These are phyloP conservation scores for Ceryle rudis DNA, from an alignment of 2,797 vertebrate species.

Conservation along the genomic window DNA sequence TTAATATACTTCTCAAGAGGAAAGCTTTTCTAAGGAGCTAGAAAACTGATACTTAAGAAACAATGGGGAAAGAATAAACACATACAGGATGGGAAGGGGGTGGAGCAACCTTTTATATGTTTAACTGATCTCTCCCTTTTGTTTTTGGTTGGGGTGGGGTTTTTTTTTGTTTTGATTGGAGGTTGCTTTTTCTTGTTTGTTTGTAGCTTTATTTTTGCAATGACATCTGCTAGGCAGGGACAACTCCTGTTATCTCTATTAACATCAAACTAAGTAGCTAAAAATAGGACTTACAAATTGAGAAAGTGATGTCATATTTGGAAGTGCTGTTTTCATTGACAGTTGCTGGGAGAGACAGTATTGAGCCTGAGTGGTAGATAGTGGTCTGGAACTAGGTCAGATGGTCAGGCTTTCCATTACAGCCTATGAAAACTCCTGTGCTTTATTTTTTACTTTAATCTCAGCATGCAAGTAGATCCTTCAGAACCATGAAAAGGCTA, in stretches of 20 bases:
- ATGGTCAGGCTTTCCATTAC: neutral
- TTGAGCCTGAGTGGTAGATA: neutral
- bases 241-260: neutral
- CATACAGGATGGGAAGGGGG: neutral
- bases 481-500: neutral
- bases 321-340: neutral
- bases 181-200: neutral
- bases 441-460: neutral
- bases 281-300: neutral
- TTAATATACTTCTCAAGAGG: neutral
- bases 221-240: neutral
- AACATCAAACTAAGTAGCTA: slow-evolving; percentile 11
- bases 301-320: slow-evolving; percentile 1
- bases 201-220: neutral
- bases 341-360: neutral
- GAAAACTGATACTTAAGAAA: slow-evolving; percentile 7
- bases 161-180: neutral
- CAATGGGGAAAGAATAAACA: slow-evolving; percentile 13
- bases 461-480: neutral
- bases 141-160: neutral
- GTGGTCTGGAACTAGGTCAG: neutral
- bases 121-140: neutral
- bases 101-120: neutral
- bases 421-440: neutral
- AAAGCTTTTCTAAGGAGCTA: neutral